These are phyloP conservation scores for Papilio helenus DNA, from an alignment of 1,140 invertebrate genomes.

Conservation along the genomic window DNA sequence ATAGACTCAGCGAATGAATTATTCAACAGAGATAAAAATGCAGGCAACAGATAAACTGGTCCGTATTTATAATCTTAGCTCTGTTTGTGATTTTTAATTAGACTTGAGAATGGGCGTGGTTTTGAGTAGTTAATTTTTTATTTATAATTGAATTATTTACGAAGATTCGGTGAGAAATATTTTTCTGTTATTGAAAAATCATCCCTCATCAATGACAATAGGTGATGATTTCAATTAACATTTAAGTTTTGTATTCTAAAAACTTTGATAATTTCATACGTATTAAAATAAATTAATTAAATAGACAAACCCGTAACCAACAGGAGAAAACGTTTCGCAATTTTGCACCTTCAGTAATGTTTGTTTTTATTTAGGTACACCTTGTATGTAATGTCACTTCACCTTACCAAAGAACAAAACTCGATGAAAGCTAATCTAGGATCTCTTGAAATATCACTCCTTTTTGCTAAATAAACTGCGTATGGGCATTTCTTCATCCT, in stretches of 20 bases:
- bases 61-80: not conserved
- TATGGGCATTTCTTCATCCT: too few relatives aligned
- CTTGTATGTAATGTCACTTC: not conserved
- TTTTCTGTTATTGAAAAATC: not conserved
- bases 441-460: not conserved
- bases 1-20: not conserved
- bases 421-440: not conserved
- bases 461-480: too few relatives aligned
- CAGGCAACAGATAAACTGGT: not conserved
- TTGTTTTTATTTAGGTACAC: too few relatives aligned
- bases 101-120: not conserved
- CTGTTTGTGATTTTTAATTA: not conserved
- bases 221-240: not conserved
- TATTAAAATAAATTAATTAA: too few relatives aligned
- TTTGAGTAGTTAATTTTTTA: not conserved
- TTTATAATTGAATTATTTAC: not conserved
- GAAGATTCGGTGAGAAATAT: not conserved
- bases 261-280: too few relatives aligned
- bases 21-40: not conserved
- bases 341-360: too few relatives aligned
- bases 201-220: not conserved
- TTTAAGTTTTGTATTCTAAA: too few relatives aligned
- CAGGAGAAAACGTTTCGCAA: too few relatives aligned
- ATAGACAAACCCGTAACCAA: too few relatives aligned
- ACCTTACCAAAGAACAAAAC: not conserved